Conservation (phyloP, 2,113 vertebrate species). For the Egretta garzetta region DNA sequence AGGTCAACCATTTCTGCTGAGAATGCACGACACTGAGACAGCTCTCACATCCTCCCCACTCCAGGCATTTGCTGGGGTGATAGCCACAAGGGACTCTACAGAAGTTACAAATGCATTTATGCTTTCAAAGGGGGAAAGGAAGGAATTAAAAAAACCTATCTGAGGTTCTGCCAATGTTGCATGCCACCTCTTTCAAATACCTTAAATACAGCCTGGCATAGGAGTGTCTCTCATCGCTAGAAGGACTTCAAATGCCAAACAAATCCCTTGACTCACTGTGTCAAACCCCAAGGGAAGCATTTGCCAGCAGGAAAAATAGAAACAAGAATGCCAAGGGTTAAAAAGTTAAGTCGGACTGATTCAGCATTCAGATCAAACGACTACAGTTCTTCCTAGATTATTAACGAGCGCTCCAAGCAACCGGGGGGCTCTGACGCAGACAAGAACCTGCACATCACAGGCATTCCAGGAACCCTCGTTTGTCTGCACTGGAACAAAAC, state of each 20-base stretch:
- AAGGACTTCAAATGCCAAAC: conserved; percentile 22
- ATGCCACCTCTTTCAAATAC: background rate
- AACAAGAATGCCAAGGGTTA: conserved; percentile 30
- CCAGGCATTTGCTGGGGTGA: background rate
- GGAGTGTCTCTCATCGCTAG: background rate
- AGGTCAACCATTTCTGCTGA: background rate
- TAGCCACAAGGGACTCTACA: background rate
- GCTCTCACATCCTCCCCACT: background rate
- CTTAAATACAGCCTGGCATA: conserved; percentile 15
- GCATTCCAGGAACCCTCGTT: conserved; percentile 28
- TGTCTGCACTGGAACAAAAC: background rate
- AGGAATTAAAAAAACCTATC: background rate
- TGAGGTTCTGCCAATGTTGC: background rate
- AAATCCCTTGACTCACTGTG: background rate
- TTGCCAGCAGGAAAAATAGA: background rate
- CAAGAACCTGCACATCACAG: conserved; percentile 52
- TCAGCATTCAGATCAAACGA: conserved; percentile 16
- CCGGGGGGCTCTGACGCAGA: background rate
- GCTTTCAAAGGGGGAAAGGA: background rate
- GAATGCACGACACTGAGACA: background rate
- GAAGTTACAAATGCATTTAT: background rate
- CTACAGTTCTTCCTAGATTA: conserved; percentile 1
- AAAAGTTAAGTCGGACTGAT: background rate
- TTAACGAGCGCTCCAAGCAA: conserved; percentile 30
- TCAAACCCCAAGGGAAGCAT: conserved; percentile 2